A percentile compares a stretch with the other conserved stretches of the same genome.
Evolutionary conservation across 2,113 vertebrate genomes (phyloP).

Genomic region (Centrocercus urophasianus): DNA sequence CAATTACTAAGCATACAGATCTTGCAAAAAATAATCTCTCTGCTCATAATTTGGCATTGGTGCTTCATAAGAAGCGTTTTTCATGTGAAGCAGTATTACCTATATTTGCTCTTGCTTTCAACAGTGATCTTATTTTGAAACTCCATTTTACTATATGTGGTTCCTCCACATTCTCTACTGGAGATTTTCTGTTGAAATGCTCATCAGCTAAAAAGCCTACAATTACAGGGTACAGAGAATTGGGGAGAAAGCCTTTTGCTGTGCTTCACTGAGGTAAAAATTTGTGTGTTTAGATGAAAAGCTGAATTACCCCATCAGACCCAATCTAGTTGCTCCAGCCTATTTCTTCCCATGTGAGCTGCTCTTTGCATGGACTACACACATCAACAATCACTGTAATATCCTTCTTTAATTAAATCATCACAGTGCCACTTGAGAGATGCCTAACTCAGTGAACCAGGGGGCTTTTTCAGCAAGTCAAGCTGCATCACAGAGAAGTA

Average conservation of each 20-base stretch:
- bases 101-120: background rate
- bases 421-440: background rate
- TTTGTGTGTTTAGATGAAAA: background rate
- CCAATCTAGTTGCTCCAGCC: background rate
- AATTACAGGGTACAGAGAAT: background rate
- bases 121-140: background rate
- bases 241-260: background rate
- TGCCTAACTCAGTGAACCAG: background rate
- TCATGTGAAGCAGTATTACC: background rate
- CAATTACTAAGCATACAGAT: background rate
- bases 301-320: background rate
- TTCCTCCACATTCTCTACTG: background rate
- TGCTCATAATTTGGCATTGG: background rate
- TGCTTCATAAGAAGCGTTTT: background rate
- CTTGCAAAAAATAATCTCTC: background rate
- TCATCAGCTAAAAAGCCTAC: background rate
- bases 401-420: constrained; percentile 1
- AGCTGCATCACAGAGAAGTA: background rate
- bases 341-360: background rate
- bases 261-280: background rate
- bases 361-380: background rate
- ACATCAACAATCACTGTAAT: background rate
- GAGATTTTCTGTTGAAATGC: background rate
- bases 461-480: background rate
- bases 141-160: background rate